These are phyloP conservation scores for Scatophagus argus DNA, from an alignment of 2,113 vertebrate species.

Conservation along the genomic window DNA sequence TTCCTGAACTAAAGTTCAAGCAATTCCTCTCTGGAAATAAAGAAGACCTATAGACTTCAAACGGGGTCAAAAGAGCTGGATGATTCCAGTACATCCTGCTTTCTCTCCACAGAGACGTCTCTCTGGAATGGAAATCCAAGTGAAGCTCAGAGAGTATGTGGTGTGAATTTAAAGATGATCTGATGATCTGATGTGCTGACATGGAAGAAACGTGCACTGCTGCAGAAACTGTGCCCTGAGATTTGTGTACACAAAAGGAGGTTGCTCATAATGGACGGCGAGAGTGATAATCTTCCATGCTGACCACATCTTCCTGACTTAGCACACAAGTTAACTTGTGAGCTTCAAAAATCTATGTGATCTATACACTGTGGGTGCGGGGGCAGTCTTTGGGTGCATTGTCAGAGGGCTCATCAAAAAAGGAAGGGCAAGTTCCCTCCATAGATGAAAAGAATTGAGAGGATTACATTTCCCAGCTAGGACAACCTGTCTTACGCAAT, in stretches of 20 bases:
- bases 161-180: constrained; percentile 74
- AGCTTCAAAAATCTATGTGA: constrained; percentile 51
- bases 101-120: constrained; percentile 52
- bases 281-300: constrained; percentile 28
- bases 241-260: constrained; percentile 18
- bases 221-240: constrained; percentile 48
- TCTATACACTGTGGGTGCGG: constrained; percentile 23
- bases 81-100: constrained; percentile 31
- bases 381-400: constrained; percentile 43
- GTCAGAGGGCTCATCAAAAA: constrained; percentile 71
- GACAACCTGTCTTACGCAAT: constrained; percentile 34
- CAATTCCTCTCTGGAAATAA: constrained; percentile 45
- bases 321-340: constrained; percentile 49
- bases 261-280: not conserved
- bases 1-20: constrained; percentile 41
- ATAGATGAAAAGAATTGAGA: constrained; percentile 68
- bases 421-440: constrained; percentile 49
- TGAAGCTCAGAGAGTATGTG: constrained; percentile 56
- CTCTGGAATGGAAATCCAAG: constrained; percentile 47
- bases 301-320: constrained; percentile 39
- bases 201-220: constrained; percentile 57
- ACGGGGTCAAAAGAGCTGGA: constrained; percentile 41
- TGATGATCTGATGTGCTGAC: constrained; percentile 57
- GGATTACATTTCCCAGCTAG: constrained; percentile 67
- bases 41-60: constrained; percentile 41